A percentile compares a stretch with the other conserved stretches of the same genome.
Conservation (phyloP, 2,113 vertebrate genomes). For the Chloropsis hardwickii region DNA sequence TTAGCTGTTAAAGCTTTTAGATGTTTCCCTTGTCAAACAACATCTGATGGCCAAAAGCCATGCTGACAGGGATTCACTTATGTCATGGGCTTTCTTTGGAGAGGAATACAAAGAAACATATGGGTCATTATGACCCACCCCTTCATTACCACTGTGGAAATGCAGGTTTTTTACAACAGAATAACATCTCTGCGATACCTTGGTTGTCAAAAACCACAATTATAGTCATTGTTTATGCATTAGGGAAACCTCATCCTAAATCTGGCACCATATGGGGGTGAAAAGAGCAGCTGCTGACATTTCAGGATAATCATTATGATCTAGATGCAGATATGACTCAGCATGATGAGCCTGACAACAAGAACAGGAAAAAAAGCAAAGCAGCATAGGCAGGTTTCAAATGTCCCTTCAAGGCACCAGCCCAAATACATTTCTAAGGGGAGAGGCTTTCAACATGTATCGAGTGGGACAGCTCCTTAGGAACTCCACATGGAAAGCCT, state of each 20-base stretch:
- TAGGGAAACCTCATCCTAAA: constrained; percentile 67
- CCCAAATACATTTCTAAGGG: neutral
- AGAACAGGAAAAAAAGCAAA: neutral
- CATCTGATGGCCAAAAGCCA: neutral
- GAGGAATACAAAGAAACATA: constrained; percentile 14
- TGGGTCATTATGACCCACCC: neutral
- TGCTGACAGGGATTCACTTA: constrained; percentile 13
- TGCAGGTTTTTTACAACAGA: constrained; percentile 1
- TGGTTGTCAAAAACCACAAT: constrained; percentile 60
- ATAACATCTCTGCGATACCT: constrained; percentile 46
- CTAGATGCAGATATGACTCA: constrained; percentile 63
- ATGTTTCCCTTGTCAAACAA: constrained; percentile 9
- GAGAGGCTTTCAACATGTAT: neutral
- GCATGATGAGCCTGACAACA: constrained; percentile 46
- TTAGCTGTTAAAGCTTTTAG: constrained; percentile 18
- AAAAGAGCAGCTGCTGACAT: constrained; percentile 69
- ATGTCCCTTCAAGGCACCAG: constrained; percentile 16
- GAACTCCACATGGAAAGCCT: neutral
- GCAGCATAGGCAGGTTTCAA: constrained; percentile 11
- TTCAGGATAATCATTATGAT: constrained; percentile 60
- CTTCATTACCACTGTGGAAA: constrained; percentile 16
- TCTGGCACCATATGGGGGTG: constrained; percentile 49
- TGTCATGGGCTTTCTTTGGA: neutral
- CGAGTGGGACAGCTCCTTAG: neutral
- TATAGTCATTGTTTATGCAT: constrained; percentile 64